Conservation (phyloP, 2,113 vertebrate species). For the Heliornis fulica region DNA sequence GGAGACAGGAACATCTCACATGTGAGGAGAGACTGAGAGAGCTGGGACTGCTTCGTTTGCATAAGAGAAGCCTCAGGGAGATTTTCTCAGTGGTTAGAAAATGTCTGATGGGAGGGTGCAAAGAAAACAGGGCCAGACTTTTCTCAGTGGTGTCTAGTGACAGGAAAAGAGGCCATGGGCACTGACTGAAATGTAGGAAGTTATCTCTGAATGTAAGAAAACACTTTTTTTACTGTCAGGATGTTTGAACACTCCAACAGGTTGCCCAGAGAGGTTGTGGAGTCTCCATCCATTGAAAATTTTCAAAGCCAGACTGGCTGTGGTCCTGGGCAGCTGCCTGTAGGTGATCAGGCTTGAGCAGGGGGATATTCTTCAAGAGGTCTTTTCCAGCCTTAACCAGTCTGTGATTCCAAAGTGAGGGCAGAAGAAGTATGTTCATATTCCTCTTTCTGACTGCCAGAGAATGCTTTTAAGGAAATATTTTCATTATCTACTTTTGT, state of each 20-base stretch:
- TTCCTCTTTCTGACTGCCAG: background rate
- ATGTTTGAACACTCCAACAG: background rate
- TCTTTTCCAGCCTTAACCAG: background rate
- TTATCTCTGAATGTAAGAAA: accelerated
- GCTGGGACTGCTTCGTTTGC: background rate
- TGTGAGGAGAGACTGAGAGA: background rate
- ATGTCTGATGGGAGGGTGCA: background rate
- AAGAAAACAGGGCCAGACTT: background rate
- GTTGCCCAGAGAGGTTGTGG: background rate
- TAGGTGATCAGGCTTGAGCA: background rate
- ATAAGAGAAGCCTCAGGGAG: background rate
- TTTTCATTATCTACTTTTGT: background rate
- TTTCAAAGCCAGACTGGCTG: background rate
- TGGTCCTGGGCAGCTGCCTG: background rate
- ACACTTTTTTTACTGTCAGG: background rate
- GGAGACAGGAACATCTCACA: background rate
- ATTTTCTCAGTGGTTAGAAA: background rate
- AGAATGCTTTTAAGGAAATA: background rate
- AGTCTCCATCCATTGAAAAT: background rate
- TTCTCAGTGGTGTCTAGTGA: too few relatives aligned
- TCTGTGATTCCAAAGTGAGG: background rate
- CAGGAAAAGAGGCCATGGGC: background rate
- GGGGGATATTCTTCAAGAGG: background rate
- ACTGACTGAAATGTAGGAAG: too few relatives aligned
- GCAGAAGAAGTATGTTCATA: background rate